Base-by-base conservation (phyloP, 92 coral and sea anemone genomes). In the Epizoanthus scotinus region DNA sequence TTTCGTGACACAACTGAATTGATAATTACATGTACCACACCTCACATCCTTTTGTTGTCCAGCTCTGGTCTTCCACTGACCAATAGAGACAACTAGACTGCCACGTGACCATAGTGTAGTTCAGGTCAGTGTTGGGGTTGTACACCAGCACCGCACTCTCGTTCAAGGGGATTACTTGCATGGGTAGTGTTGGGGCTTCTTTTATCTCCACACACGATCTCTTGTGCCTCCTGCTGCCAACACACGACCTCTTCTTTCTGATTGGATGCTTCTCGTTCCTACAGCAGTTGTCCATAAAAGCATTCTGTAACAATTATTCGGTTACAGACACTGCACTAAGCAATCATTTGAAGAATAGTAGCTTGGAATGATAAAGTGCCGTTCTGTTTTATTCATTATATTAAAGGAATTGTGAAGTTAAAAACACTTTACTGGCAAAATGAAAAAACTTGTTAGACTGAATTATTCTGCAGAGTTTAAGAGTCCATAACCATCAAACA, bases 171-270 rank as follows among this genome's bases (percentile, higher is more conserved):
- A 9, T 31, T 25, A 52, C 55, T 81, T 74, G 71, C 18, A 67
- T 14, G 15, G 89, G 78, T 58, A 77, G 81, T 2, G 90, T 85
- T 55, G 80, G 80, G 67, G 80, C 53, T 29, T 74, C 80, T 58
- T 87, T 82, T 15, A 78, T 84, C 58, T 87, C 87, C 4, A 87
- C 90, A 34, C 90, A 82, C 38, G 84, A 75, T 50, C 87, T 77
- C 63, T 70, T 87, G 3, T 60, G 64, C 40, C 90, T 69, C 14
- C 65, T 36, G 5, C 83, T 29, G 49, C 90, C 89, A 18, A 81
- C 26, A 40, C 89, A 86, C 17, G 89, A 86, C 19, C 89, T 77
- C 50, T 47, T 86, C 8, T 60, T 31, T 21, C 89, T 79, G 57
- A 70, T 20, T 25, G 20, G 77, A 29, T 38, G 62, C 27, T 40